phyloP scores from a whole-genome alignment of 2,888 invertebrate species.

The Antheraea assamensis region DNA sequence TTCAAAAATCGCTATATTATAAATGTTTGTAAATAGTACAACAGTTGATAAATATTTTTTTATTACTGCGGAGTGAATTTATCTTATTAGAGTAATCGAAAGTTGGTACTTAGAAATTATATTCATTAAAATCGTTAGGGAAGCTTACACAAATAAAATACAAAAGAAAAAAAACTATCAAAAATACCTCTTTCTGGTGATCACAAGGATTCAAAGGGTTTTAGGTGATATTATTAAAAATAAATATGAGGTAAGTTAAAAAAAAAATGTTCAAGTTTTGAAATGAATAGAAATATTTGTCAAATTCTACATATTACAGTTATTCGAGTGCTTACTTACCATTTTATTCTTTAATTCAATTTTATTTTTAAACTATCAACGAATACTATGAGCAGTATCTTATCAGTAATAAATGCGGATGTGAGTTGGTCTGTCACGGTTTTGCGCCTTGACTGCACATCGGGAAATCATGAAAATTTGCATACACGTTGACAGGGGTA shows the following conservation, averaged over 20 bases:
- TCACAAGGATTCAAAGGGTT: slow-evolving; percentile 76
- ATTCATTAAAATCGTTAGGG: slow-evolving; percentile 51
- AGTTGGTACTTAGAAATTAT: slow-evolving; percentile 56
- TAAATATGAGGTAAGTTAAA: slow-evolving; percentile 66
- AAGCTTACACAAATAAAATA: slow-evolving; percentile 46
- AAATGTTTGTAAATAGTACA: slow-evolving; percentile 68
- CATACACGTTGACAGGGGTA: too few relatives aligned
- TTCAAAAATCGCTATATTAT: not conserved
- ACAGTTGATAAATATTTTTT: slow-evolving; percentile 55
- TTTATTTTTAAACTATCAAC: slow-evolving; percentile 26
- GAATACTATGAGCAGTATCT: not conserved
- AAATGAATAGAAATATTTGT: slow-evolving; percentile 63
- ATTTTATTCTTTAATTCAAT: slow-evolving; percentile 46
- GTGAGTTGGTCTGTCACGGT: too few relatives aligned
- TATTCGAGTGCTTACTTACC: slow-evolving; percentile 31
- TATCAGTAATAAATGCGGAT: not conserved
- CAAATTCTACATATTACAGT: slow-evolving; percentile 72
- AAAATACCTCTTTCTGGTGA: slow-evolving; percentile 80
- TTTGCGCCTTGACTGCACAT: too few relatives aligned
- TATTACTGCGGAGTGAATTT: not conserved
- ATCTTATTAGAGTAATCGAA: slow-evolving; percentile 30
- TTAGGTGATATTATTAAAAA: slow-evolving; percentile 65
- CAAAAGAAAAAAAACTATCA: slow-evolving; percentile 57
- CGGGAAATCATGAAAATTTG: too few relatives aligned
- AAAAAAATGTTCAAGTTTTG: slow-evolving; percentile 72